Percentiles rank a stretch among this genome's conserved stretches.
These are phyloP conservation scores for Meandrusa payeni DNA, from an alignment of 2,888 invertebrate species.

Conservation along the genomic window DNA sequence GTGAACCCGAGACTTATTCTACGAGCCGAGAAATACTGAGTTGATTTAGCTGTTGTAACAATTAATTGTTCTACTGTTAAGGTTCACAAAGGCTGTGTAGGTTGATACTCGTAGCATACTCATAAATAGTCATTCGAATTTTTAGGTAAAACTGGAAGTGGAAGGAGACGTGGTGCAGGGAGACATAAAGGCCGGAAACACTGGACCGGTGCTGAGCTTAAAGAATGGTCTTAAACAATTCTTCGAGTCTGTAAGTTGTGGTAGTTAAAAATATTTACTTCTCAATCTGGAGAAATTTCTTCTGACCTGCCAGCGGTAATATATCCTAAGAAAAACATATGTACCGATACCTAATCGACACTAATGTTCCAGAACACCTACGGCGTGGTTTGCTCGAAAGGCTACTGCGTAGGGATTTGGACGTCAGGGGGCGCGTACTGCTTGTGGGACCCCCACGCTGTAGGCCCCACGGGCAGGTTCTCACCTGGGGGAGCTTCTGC, in stretches of 20 bases:
- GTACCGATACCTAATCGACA: too few relatives aligned
- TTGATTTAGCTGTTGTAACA: too few relatives aligned
- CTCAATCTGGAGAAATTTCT: too few relatives aligned
- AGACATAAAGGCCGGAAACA: conserved; percentile 57
- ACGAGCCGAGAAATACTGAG: too few relatives aligned
- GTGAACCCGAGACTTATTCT: too few relatives aligned
- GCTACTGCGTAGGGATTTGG: conserved; percentile 65
- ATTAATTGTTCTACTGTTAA: too few relatives aligned
- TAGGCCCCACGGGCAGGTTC: conserved; percentile 51
- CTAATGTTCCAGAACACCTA: conserved; percentile 51
- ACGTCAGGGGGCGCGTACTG: conserved; percentile 43
- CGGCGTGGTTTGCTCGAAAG: conserved; percentile 61
- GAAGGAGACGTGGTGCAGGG: conserved; percentile 45
- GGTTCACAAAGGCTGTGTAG: too few relatives aligned
- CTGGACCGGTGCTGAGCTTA: conserved; percentile 49
- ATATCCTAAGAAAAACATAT: too few relatives aligned
- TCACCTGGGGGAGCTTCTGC: conserved; percentile 57
- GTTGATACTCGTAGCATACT: too few relatives aligned
- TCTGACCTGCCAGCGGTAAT: too few relatives aligned
- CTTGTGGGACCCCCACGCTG: conserved; percentile 62
- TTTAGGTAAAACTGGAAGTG: conserved; percentile 55
- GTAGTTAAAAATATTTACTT: too few relatives aligned
- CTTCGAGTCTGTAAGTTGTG: conserved; percentile 50
- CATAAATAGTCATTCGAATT: too few relatives aligned
- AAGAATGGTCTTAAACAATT: conserved; percentile 49